Conservation (phyloP, 2,888 invertebrate species). For the Eupithecia subumbrata region DNA sequence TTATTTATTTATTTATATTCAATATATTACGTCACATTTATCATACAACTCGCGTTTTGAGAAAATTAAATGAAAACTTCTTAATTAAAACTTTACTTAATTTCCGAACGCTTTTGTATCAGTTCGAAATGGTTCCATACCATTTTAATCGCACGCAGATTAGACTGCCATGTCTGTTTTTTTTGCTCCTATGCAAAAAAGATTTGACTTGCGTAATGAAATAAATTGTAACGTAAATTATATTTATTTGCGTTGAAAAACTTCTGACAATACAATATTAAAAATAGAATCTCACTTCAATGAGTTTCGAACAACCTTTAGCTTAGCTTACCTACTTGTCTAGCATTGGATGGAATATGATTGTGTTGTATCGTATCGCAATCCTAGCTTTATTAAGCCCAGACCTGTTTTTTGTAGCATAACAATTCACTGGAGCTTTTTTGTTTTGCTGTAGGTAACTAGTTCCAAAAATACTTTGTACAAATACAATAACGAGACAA, state of each 20-base stretch:
- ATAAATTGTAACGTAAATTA: background rate
- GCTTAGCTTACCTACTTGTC: constrained; percentile 9
- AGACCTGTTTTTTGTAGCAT: constrained; percentile 32
- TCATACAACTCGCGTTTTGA: background rate
- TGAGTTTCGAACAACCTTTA: constrained; percentile 26
- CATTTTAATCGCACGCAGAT: background rate
- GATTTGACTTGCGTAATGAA: background rate
- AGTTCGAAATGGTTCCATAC: background rate
- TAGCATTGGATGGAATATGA: background rate
- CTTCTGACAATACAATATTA: background rate
- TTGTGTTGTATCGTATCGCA: background rate
- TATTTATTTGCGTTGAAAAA: background rate
- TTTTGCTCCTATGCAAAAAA: background rate
- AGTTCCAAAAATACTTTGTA: constrained; percentile 1
- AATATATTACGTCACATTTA: background rate
- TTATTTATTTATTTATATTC: too few relatives aligned
- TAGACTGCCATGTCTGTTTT: background rate
- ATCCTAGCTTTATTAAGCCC: constrained; percentile 26
- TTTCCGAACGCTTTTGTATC: background rate
- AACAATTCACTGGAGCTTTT: background rate
- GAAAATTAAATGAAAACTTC: background rate
- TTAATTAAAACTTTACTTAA: background rate
- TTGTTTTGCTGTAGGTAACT: background rate
- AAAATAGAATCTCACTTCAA: background rate
- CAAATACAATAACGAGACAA: background rate